A percentile compares a stretch with the other conserved stretches of the same genome.
phyloP scores from a whole-genome alignment of 2,888 invertebrate genomes.

The Hybos culiciformis region DNA sequence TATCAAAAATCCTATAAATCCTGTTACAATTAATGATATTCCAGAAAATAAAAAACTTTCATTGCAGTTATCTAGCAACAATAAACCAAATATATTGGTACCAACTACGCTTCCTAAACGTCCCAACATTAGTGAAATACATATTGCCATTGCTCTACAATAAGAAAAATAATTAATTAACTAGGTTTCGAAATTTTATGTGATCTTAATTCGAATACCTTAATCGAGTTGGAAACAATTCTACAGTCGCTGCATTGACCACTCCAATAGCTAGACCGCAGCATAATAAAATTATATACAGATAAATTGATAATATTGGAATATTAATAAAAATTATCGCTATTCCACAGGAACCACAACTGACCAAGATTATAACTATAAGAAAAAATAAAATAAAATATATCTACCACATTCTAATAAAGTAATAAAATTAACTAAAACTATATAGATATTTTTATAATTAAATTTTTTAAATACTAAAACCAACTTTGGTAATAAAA shows the following conservation, averaged over 20 bases:
- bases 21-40: conserved; percentile 19
- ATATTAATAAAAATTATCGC: conserved; percentile 18
- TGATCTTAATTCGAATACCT: conserved; percentile 18
- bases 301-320: conserved; percentile 22
- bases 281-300: conserved; percentile 21
- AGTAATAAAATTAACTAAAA: not conserved
- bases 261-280: conserved; percentile 26
- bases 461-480: not conserved
- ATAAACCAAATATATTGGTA: conserved; percentile 34
- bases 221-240: conserved; percentile 28
- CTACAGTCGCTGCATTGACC: conserved; percentile 27
- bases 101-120: conserved; percentile 38
- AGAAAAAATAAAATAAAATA: conserved; percentile 18
- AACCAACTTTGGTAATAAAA: not conserved
- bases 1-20: conserved; percentile 21
- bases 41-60: conserved; percentile 31
- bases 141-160: conserved; percentile 39
- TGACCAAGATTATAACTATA: conserved; percentile 19
- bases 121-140: conserved; percentile 41
- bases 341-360: conserved; percentile 21
- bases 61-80: conserved; percentile 36
- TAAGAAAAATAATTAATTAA: not conserved
- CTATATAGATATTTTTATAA: not conserved
- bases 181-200: not conserved
- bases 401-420: not conserved